phyloP scores from a whole-genome alignment of 2,888 invertebrate species.

The Phyllotreta cruciferae region DNA sequence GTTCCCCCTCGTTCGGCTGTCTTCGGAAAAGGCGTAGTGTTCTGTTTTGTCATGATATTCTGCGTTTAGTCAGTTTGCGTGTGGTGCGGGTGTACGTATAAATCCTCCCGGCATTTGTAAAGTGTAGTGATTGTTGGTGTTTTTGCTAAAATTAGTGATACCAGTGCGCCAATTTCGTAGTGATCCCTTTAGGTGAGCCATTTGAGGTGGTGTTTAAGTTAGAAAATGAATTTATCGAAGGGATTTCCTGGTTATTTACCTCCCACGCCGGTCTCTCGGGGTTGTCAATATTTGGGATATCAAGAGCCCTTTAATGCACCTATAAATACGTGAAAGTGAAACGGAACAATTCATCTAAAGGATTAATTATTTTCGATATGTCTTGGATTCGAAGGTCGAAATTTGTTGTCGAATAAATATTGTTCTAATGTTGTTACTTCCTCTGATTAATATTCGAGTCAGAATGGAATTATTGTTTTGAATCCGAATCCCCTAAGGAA shows the following conservation, averaged over 20 bases:
- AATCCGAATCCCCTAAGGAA: slow-evolving; percentile 28
- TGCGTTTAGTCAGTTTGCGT: slow-evolving; percentile 39
- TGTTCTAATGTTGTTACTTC: slow-evolving; percentile 27
- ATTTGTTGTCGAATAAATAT: slow-evolving; percentile 8
- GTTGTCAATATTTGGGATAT: slow-evolving; percentile 34
- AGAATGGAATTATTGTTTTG: slow-evolving; percentile 5
- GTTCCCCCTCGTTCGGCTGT: slow-evolving; percentile 30
- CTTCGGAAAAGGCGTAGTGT: slow-evolving; percentile 33
- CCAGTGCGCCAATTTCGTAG: slow-evolving; percentile 24
- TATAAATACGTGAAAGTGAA: slow-evolving; percentile 7
- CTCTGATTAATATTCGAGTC: slow-evolving; percentile 29
- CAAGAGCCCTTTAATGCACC: slow-evolving; percentile 7
- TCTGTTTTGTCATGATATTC: slow-evolving; percentile 29
- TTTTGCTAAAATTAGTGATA: slow-evolving; percentile 34
- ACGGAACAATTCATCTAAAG: slow-evolving; percentile 4
- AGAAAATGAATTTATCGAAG: slow-evolving; percentile 10
- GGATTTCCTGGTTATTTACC: slow-evolving; percentile 25
- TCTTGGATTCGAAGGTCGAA: slow-evolving; percentile 3
- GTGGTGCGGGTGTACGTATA: slow-evolving; percentile 32
- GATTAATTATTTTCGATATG: neutral
- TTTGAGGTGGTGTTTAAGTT: slow-evolving; percentile 22
- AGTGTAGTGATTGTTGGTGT: slow-evolving; percentile 34
- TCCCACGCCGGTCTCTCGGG: slow-evolving; percentile 39
- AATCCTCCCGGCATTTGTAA: slow-evolving; percentile 21
- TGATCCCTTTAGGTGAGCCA: slow-evolving; percentile 33